These are phyloP conservation scores for Mastomys coucha DNA, from an alignment of 2,113 vertebrate species.

Conservation along the genomic window DNA sequence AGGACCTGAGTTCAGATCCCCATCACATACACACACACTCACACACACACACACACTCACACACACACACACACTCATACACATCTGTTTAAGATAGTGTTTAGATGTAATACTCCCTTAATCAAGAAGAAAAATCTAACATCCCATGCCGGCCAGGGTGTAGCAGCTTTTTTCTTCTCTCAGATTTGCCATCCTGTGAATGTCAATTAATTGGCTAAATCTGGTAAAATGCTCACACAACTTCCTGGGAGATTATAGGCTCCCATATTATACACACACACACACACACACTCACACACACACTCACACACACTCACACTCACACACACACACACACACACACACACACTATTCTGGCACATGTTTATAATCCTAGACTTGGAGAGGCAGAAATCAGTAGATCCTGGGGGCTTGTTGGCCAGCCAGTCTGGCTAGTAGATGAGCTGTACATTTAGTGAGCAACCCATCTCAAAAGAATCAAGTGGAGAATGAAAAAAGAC, in stretches of 20 bases:
- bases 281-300: too few relatives aligned
- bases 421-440: neutral
- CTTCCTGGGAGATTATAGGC: neutral
- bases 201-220: constrained; percentile 27
- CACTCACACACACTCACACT: too few relatives aligned
- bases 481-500: neutral
- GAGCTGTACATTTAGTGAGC: neutral
- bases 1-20: neutral
- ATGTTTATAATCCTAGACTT: neutral
- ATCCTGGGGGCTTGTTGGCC: neutral
- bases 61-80: neutral
- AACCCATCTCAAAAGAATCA: neutral
- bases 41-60: too few relatives aligned
- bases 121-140: constrained; percentile 60
- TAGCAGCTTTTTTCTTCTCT: constrained; percentile 22
- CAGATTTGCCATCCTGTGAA: neutral
- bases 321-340: too few relatives aligned
- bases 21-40: too few relatives aligned
- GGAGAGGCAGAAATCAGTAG: neutral
- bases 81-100: constrained; percentile 69
- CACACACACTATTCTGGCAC: too few relatives aligned
- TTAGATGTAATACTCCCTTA: constrained; percentile 67
- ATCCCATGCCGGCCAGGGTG: neutral
- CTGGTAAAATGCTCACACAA: neutral
- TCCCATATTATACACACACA: neutral